phyloP scores from a whole-genome alignment of 2,797 vertebrate genomes.

The Helicolenus hilgendorfi region DNA sequence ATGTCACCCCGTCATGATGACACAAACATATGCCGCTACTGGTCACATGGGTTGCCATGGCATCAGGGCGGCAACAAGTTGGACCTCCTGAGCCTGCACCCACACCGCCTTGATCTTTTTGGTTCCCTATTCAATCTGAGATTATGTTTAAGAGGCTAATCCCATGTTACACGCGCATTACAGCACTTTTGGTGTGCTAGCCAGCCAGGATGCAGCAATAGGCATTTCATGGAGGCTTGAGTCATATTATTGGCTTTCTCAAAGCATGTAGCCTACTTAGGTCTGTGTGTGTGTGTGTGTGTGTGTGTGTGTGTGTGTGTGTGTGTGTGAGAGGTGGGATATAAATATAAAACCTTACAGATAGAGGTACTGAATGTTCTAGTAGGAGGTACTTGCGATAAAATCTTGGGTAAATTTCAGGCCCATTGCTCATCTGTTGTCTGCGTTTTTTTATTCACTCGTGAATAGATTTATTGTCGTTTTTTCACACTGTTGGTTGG shows the following conservation, averaged over 20 bases:
- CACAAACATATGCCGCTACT: background rate
- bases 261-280: slow-evolving; percentile 58
- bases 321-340: slow-evolving; percentile 29
- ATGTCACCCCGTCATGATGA: slow-evolving; percentile 16
- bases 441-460: slow-evolving; percentile 29
- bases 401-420: slow-evolving; percentile 70
- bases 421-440: slow-evolving; percentile 64
- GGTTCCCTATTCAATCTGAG: slow-evolving; percentile 51
- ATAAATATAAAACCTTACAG: slow-evolving; percentile 72
- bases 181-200: slow-evolving; percentile 34
- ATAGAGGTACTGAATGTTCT: slow-evolving; percentile 61
- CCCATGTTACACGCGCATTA: slow-evolving; percentile 68
- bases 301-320: slow-evolving; percentile 12
- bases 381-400: slow-evolving; percentile 75
- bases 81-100: slow-evolving; percentile 19
- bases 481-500: slow-evolving; percentile 54
- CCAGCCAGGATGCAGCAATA: slow-evolving; percentile 50
- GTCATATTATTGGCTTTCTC: slow-evolving; percentile 73
- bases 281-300: slow-evolving; percentile 7
- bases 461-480: slow-evolving; percentile 69
- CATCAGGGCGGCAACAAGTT: slow-evolving; percentile 53
- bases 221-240: slow-evolving; percentile 76
- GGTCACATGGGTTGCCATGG: slow-evolving; percentile 7
- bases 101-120: slow-evolving; percentile 37
- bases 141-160: slow-evolving; percentile 71